Evolutionary conservation across 1,140 invertebrate species (phyloP).

Genomic region (Tetramorium parvispinum): DNA sequence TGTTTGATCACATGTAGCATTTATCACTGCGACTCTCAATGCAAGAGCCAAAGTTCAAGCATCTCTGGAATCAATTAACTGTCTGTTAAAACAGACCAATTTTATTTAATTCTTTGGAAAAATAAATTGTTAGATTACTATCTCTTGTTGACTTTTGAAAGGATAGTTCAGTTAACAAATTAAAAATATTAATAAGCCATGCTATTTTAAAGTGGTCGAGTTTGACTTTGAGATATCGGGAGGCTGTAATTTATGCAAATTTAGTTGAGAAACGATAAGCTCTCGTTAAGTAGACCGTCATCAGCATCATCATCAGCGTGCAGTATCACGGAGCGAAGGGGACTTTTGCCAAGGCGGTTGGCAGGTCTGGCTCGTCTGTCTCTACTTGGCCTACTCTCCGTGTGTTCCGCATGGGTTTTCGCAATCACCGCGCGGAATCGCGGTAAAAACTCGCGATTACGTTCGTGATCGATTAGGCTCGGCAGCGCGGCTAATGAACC

Average conservation of each 20-base stretch:
- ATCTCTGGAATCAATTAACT: not conserved
- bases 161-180: not conserved
- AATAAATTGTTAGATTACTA: not conserved
- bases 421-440: slow-evolving; percentile 48
- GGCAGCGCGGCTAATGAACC: slow-evolving; percentile 7
- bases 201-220: not conserved
- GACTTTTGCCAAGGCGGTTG: slow-evolving; percentile 40
- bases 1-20: not conserved
- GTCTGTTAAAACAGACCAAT: not conserved
- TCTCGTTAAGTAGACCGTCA: not conserved
- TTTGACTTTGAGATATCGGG: no score
- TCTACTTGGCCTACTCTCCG: slow-evolving; percentile 48
- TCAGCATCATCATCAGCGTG: not conserved
- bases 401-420: slow-evolving; percentile 30
- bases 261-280: not conserved
- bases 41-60: not conserved
- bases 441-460: slow-evolving; percentile 42
- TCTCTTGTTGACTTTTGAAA: not conserved
- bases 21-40: not conserved
- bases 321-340: slow-evolving; percentile 30
- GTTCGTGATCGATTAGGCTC: slow-evolving; percentile 38
- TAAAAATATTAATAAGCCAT: not conserved
- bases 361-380: slow-evolving; percentile 32
- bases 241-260: not conserved
- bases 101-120: not conserved